Evolutionary conservation across 2,797 vertebrate species (phyloP), one percentile per base, ranked within the genome.

Genomic region (Coracias cyanogaster): DNA sequence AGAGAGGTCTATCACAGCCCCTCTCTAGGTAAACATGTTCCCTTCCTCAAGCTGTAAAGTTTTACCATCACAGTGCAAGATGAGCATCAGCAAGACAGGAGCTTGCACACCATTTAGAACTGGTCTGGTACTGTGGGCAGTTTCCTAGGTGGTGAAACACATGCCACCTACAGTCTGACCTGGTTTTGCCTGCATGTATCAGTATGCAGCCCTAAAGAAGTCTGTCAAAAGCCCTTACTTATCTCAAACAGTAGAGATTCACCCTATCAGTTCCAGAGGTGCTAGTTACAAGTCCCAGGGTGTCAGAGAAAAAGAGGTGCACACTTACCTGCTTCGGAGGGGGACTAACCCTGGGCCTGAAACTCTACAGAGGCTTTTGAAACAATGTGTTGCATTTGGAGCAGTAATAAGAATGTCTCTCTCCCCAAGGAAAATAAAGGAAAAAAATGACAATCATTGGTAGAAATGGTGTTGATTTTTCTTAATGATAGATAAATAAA

Each of bases 401-500:
- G 37, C 22, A 21, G 67, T 78, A 88, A 86, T 76, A 82, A 74
- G 57, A 37, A 91, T 87, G 9, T 87, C 21, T 91, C 57, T 78
- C 66, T 55, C 71, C 41, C 43, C 72, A 26, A 52, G n/a, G 76
- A 92, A 95, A 94, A 93, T 54, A 90, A 92, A 93, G 26, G 39
- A 1, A 48, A 92, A 85, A 93, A 94, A 93, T 39, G 1, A 62
- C 69, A 95, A 88, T 88, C 92, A 96, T 82, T 74, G 88, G 73
- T 79, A 95, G 84, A 97, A 97, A 96, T 86, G n/a, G 43, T 67
- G 79, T 93, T 97, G 60, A 96, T 97, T 98, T 96, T 97, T 96
- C 96, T 95, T 94, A 96, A 72, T 95, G 95, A 97, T 89, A 96
- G 96, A 96, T 97, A 97, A 97, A 96, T 81, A 26, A 88, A 86